phyloP scores from a whole-genome alignment of 1,140 invertebrate species.

The Halyomorpha halys region DNA sequence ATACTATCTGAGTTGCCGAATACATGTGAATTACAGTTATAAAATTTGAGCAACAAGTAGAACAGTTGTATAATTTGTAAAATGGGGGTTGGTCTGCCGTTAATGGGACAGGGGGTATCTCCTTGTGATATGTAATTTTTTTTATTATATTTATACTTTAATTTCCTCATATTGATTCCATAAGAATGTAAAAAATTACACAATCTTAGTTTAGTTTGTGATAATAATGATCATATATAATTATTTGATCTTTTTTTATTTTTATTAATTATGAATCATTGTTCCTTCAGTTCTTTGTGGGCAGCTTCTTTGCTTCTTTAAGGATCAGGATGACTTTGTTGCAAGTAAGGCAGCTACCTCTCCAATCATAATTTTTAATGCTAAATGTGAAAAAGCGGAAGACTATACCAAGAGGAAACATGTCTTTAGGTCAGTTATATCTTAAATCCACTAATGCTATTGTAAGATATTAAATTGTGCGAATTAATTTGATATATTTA shows the following conservation, averaged over 20 bases:
- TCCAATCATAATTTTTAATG: conserved; percentile 81
- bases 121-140: too few relatives aligned
- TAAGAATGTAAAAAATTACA: too few relatives aligned
- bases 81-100: too few relatives aligned
- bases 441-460: background rate
- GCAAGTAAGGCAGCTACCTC: conserved; percentile 77
- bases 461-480: background rate
- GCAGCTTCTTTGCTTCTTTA: conserved; percentile 95
- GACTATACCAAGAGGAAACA: conserved; percentile 94
- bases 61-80: too few relatives aligned
- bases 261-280: background rate
- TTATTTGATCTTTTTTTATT: conserved; percentile 17
- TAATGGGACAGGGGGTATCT: too few relatives aligned
- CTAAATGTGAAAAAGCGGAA: conserved; percentile 68
- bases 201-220: too few relatives aligned
- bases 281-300: conserved; percentile 68
- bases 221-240: too few relatives aligned
- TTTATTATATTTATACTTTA: too few relatives aligned
- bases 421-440: conserved; percentile 55
- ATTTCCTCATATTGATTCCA: too few relatives aligned
- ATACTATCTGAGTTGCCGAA: too few relatives aligned
- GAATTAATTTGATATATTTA: background rate
- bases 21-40: too few relatives aligned
- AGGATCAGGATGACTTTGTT: conserved; percentile 83
- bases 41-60: too few relatives aligned